Evolutionary conservation across 35 echinoderm and acorn worm species (phyloP), one percentile per base, ranked within the genome.

Genomic region (Ptychodera flava): DNA sequence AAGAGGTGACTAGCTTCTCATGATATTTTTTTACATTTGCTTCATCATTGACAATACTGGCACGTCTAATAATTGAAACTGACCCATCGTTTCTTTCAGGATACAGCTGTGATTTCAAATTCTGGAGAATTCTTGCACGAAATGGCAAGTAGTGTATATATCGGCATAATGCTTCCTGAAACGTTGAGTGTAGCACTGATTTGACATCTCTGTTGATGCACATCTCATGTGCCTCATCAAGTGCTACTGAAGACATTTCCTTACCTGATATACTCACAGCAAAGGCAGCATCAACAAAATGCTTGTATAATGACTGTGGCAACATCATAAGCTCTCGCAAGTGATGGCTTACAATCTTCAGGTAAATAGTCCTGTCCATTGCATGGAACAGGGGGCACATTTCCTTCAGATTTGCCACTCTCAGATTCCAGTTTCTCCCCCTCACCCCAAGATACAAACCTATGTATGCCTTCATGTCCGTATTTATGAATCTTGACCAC

Each of bases 171-270:
- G 36, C 88, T 36, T 86, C 82, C 82, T 81, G 84, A 36, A 86
- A 77, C 28, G 82, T 85, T 1, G 87, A 85, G 29, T 81, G 89
- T 79, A 93, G 80, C 15, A 82, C 76, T 83, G 77, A 82, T 27
- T 93, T 92, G 16, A 86, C 30, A 0, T 92, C 88, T 88, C 89
- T 92, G 38, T 96, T 92, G 76, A 92, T 92, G 1, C 76, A 29
- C 88, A 96, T 92, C 78, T 96, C 91, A 92, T 96, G 94, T 1
- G 80, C 76, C 81, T 92, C 91, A 85, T 92, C 91, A 31, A 90
- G 31, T 6, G 88, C 94, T 12, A 92, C 82, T 79, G 37, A 90
- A 15, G 30, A 88, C 36, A 64, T 89, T 0, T 82, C 81, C n/a
- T 36, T 77, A 33, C 87, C 90, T 31, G 77, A 75, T 16, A 93